A percentile compares a stretch with the other conserved stretches of the same genome.
Conservation (phyloP, 2,888 invertebrate species). For the Drosophila multiciliata region DNA sequence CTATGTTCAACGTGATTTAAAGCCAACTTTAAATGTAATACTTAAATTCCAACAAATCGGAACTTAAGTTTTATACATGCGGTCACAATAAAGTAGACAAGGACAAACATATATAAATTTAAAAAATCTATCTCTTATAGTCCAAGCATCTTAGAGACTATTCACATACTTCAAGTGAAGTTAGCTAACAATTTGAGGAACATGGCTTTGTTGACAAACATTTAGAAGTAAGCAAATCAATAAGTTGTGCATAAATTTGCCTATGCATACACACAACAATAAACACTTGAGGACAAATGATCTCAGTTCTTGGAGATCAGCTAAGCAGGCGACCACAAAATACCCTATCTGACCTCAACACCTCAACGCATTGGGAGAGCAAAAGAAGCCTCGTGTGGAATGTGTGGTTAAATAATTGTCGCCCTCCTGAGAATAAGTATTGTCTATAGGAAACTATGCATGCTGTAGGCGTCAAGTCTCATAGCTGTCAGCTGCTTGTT, state of each 20-base stretch:
- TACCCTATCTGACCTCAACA: neutral
- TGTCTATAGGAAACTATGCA: constrained; percentile 37
- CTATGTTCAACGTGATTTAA: neutral
- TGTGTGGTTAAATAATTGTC: constrained; percentile 45
- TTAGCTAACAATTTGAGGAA: neutral
- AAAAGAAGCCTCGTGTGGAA: neutral
- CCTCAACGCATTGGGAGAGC: neutral
- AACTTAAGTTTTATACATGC: too few species aligned
- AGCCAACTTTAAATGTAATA: neutral
- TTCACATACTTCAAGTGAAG: neutral
- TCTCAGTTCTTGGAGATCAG: neutral
- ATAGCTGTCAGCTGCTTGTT: constrained; percentile 15
- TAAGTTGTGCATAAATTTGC: neutral
- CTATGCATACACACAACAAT: too few species aligned
- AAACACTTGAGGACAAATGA: neutral
- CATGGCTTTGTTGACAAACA: neutral
- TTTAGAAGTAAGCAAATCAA: neutral
- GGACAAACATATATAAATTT: neutral
- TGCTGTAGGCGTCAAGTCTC: neutral
- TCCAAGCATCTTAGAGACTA: too few species aligned
- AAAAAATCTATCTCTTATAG: neutral
- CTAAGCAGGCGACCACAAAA: neutral
- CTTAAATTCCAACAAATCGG: neutral
- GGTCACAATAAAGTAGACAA: neutral
- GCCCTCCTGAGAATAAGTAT: constrained; percentile 40